Percentiles rank a stretch among this genome's conserved stretches.
Evolutionary conservation across 2,888 invertebrate genomes (phyloP).

Genomic region (Didymodactylos carnosus): DNA sequence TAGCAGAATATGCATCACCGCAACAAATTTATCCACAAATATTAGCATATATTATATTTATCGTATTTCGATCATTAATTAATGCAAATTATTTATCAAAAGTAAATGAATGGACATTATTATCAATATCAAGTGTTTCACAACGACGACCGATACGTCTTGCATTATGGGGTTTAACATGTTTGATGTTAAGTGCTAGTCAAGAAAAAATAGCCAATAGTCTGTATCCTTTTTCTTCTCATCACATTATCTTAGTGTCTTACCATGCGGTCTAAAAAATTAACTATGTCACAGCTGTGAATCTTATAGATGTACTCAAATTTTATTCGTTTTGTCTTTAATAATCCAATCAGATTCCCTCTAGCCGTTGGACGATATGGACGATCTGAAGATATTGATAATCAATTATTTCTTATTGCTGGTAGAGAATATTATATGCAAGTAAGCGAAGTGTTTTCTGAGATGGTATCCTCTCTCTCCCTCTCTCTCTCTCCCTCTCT

Average conservation of each 20-base stretch:
- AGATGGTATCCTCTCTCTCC: too few species aligned
- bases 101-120: slow-evolving; percentile 64
- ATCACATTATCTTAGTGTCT: too few species aligned
- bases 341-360: too few species aligned
- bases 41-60: slow-evolving; percentile 10
- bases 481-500: too few species aligned
- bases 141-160: slow-evolving; percentile 49
- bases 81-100: slow-evolving; percentile 29
- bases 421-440: background rate
- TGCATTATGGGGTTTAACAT: slow-evolving; percentile 54
- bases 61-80: slow-evolving; percentile 9
- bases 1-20: slow-evolving; percentile 26
- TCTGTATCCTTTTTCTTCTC: too few species aligned
- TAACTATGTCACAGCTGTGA: too few species aligned
- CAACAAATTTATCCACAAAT: slow-evolving; percentile 14
- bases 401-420: background rate
- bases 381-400: background rate
- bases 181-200: slow-evolving; percentile 54
- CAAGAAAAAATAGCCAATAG: too few species aligned
- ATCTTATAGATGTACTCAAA: too few species aligned
- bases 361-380: background rate
- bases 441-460: background rate
- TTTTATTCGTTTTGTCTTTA: too few species aligned
- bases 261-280: too few species aligned
- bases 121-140: slow-evolving; percentile 47